phyloP scores from a whole-genome alignment of 2,113 vertebrate genomes.

The Girardinichthys multiradiatus region DNA sequence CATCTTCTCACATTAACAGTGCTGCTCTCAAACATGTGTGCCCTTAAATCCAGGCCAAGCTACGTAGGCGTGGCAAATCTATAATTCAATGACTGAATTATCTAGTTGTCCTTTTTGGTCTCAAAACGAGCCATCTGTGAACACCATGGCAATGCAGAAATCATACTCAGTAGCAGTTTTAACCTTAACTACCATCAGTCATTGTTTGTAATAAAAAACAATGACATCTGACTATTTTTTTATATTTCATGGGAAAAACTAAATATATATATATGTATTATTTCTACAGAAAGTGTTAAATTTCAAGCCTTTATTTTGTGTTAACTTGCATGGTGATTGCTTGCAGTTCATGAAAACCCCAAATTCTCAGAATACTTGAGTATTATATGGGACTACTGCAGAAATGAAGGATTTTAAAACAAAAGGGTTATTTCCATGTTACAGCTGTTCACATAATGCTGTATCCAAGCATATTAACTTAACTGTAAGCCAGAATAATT shows the following conservation, averaged over 20 bases:
- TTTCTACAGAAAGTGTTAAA: too few relatives aligned
- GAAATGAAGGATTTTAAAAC: too few relatives aligned
- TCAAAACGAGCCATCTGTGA: conserved; percentile 45
- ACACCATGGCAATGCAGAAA: conserved; percentile 60
- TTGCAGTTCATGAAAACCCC: too few relatives aligned
- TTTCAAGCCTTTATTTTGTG: too few relatives aligned
- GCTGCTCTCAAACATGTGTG: conserved; percentile 30
- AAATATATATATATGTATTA: too few relatives aligned
- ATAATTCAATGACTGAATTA: conserved; percentile 68
- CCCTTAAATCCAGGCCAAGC: conserved; percentile 49
- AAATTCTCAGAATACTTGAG: too few relatives aligned
- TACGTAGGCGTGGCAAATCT: conserved; percentile 56
- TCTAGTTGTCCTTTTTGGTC: conserved; percentile 42
- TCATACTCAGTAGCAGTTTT: conserved; percentile 20
- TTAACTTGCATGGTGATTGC: too few relatives aligned
- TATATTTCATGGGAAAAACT: conserved; percentile 28
- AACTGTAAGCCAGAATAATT: neutral
- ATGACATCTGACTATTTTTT: conserved; percentile 14
- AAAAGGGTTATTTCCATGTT: neutral
- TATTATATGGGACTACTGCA: too few relatives aligned
- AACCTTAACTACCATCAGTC: conserved; percentile 14
- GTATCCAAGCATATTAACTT: neutral
- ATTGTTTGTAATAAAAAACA: conserved; percentile 11
- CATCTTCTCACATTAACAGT: conserved; percentile 46
- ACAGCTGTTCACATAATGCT: neutral